phyloP scores from a whole-genome alignment of 2,888 invertebrate genomes.

The Oxyteleia sp. region DNA sequence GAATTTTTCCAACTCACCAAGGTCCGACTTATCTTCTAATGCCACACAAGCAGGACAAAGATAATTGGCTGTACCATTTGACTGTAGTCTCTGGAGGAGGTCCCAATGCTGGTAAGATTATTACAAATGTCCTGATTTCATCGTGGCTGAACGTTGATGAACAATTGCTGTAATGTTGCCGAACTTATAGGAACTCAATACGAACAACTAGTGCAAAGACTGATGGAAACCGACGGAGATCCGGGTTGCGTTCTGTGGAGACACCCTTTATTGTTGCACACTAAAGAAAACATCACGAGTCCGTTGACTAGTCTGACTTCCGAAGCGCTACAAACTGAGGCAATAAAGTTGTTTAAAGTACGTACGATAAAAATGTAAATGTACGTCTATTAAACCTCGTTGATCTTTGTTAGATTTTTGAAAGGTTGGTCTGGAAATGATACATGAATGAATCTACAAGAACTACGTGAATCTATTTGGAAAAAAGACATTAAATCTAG shows the following conservation, averaged over 20 bases:
- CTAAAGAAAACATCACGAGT: slow-evolving; percentile 96
- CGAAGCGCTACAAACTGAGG: slow-evolving; percentile 95
- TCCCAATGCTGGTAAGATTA: slow-evolving; percentile 90
- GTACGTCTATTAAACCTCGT: too few species aligned
- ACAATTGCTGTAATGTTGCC: slow-evolving; percentile 1
- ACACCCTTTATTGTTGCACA: slow-evolving; percentile 96
- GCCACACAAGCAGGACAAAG: slow-evolving; percentile 97
- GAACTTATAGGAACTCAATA: slow-evolving; percentile 93
- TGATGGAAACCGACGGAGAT: slow-evolving; percentile 98
- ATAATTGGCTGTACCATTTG: slow-evolving; percentile 94
- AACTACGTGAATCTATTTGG: too few species aligned
- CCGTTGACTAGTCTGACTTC: slow-evolving; percentile 97
- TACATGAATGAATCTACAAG: too few species aligned
- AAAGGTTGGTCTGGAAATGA: too few species aligned
- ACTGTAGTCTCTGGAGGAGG: slow-evolving; percentile 98
- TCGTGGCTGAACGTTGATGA: too few species aligned
- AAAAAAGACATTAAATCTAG: too few species aligned
- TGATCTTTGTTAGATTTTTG: too few species aligned
- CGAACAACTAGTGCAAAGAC: slow-evolving; percentile 97
- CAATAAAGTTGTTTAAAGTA: slow-evolving; percentile 97
- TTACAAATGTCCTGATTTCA: neutral
- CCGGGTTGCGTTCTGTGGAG: slow-evolving; percentile 97
- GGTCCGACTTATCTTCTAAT: slow-evolving; percentile 98
- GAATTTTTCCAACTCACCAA: slow-evolving; percentile 97
- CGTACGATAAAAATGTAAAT: slow-evolving; percentile 66